phyloP scores from a whole-genome alignment of 2,797 vertebrate genomes.

The Paguma larvata region DNA sequence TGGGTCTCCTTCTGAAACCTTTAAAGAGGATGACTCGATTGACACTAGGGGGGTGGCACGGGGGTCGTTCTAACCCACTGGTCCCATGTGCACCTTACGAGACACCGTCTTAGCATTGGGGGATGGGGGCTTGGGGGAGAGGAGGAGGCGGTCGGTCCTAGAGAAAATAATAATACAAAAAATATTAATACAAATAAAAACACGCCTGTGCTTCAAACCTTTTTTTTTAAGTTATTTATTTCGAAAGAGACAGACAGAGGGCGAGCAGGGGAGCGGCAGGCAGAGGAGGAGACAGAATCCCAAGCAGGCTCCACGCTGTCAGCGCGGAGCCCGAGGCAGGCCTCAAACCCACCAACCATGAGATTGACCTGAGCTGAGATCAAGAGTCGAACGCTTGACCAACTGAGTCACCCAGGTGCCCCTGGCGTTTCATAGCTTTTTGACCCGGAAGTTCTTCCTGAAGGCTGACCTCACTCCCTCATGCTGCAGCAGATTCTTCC shows the following conservation, averaged over 20 bases:
- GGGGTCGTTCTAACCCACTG: neutral
- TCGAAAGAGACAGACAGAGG: no score
- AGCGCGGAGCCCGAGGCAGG: no score
- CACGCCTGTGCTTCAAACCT: neutral
- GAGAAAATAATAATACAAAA: neutral
- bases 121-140: rapidly evolving
- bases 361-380: no score
- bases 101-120: neutral
- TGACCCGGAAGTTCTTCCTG: constrained; percentile 48
- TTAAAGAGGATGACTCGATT: neutral
- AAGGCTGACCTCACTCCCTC: constrained; percentile 28
- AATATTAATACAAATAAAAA: neutral
- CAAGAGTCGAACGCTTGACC: no score
- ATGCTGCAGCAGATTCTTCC: neutral
- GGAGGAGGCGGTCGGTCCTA: neutral
- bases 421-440: neutral
- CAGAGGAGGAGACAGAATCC: no score
- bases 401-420: no score
- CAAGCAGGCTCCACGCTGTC: no score
- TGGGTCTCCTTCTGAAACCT: neutral
- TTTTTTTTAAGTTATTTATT: no score
- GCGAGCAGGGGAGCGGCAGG: no score
- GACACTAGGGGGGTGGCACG: no score
- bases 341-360: no score
- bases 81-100: neutral